These are phyloP conservation scores for Tinea trinotella DNA, from an alignment of 2,888 invertebrate species.

Conservation along the genomic window DNA sequence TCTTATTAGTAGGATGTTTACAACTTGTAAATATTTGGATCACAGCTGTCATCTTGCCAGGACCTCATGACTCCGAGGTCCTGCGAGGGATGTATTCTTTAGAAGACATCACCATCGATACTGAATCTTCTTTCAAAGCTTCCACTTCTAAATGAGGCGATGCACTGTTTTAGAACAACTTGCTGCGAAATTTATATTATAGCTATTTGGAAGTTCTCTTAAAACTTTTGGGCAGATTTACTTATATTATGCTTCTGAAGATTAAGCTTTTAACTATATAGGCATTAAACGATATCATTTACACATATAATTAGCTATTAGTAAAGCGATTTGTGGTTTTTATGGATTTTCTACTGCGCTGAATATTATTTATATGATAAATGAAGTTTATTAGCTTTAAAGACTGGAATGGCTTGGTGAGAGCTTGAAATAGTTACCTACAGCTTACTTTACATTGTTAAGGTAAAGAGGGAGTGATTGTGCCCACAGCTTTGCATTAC, in stretches of 20 bases:
- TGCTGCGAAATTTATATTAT: conserved; percentile 5
- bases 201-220: conserved; percentile 17
- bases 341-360: conserved; percentile 12
- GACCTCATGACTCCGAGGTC: not conserved
- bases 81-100: not conserved
- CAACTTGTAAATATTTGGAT: conserved; percentile 15
- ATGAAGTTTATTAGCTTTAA: conserved; percentile 15
- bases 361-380: not conserved
- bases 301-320: conserved; percentile 2
- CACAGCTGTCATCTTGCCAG: not conserved
- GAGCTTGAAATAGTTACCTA: conserved; percentile 28
- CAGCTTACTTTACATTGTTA: conserved; percentile 45
- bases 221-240: conserved; percentile 32
- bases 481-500: conserved; percentile 68
- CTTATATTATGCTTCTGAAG: conserved; percentile 50
- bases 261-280: conserved; percentile 41
- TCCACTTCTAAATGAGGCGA: conserved; percentile 17
- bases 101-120: conserved; percentile 4
- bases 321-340: conserved; percentile 13
- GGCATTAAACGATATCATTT: conserved; percentile 8
- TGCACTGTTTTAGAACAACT: conserved; percentile 16
- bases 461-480: conserved; percentile 30
- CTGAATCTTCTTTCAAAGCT: conserved; percentile 17
- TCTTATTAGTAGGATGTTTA: conserved; percentile 53
- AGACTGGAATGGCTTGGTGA: conserved; percentile 61